Base-by-base conservation (phyloP, 2,113 vertebrate species). In the Actenoides hombroni region DNA sequence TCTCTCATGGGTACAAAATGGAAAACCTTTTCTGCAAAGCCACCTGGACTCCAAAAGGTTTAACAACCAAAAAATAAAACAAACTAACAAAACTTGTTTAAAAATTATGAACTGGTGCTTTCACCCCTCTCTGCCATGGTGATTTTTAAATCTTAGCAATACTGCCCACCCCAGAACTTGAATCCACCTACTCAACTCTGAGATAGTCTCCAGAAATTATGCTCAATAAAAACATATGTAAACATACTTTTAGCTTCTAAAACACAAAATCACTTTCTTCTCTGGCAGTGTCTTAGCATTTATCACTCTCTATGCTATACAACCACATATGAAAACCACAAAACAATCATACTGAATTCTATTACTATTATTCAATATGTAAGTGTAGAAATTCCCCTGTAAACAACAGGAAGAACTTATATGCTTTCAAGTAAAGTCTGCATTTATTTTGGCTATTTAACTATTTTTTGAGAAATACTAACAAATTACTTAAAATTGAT, bases 271-370 rank as follows among this genome's bases (percentile, higher is more conserved):
- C 31, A 35, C 8, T 5, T 70, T 75, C 51, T 64, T 35, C 33
- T 64, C 46, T n/a, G 23, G 24, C 17, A 51, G 20, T 57, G 16
- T 40, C 40, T 40, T 20, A 25, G 18, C 24, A 78, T 33, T 24
- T 48, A 68, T 33, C 79, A 68, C 40, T 42, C 40, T 20, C 0
- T 6, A 77, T 6, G 8, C 0, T 1, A 49, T 40, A 89, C 0
- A 5, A 23, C 5, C 9, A n/a, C 26, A 25, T 15, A 57, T 5
- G 6, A 92, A 67, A 28, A 68, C 76, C 1, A 7, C 9, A 67
- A 75, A 81, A 73, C 6, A 39, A 49, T 1, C 0, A 0, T 14
- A 56, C 24, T 54, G 35, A 61, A 76, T 19, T 85, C 24, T 35
- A 65, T 4, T 42, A 46, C 11, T n/a, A 53, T 46, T 75, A 35